A percentile compares a stretch with the other conserved stretches of the same genome.
Evolutionary conservation across 2,113 vertebrate genomes (phyloP).

Genomic region (Empidonax alnorum): DNA sequence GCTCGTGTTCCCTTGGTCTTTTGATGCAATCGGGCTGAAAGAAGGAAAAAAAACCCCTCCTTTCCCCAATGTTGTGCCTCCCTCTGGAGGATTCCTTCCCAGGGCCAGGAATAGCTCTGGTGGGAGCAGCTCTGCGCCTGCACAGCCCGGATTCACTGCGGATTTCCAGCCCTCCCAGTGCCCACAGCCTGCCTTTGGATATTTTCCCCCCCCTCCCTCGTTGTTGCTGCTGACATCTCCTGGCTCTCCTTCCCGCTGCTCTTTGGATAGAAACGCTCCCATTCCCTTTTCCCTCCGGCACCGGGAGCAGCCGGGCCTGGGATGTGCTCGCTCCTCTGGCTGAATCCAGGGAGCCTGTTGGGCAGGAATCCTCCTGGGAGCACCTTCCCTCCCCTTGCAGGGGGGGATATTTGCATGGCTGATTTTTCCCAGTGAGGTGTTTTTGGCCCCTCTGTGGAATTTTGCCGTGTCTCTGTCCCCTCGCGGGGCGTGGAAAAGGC

Average conservation of each 20-base stretch:
- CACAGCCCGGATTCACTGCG: too few species aligned
- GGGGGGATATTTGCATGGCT: too few species aligned
- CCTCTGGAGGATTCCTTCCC: conserved; percentile 39
- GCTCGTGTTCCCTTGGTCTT: not conserved
- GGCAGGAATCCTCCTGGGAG: too few species aligned
- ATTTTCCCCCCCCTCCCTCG: not conserved
- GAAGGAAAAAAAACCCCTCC: not conserved
- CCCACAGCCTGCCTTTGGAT: not conserved
- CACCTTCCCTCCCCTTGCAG: too few species aligned
- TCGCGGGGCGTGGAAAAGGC: too few species aligned
- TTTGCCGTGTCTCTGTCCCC: too few species aligned
- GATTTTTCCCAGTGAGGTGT: too few species aligned
- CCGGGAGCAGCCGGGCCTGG: too few species aligned
- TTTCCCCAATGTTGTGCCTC: conserved; percentile 22
- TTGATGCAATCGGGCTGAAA: not conserved
- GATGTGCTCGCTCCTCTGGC: too few species aligned
- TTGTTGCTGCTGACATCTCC: not conserved
- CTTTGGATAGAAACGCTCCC: not conserved
- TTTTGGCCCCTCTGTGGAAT: too few species aligned
- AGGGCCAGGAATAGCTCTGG: not conserved
- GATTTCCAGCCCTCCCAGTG: not conserved
- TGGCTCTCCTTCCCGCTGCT: not conserved
- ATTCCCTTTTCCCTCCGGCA: not conserved
- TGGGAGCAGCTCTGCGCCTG: not conserved
- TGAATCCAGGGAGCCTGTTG: too few species aligned